Base-by-base conservation (phyloP, 2,113 vertebrate species). In the Zonotrichia leucophrys region DNA sequence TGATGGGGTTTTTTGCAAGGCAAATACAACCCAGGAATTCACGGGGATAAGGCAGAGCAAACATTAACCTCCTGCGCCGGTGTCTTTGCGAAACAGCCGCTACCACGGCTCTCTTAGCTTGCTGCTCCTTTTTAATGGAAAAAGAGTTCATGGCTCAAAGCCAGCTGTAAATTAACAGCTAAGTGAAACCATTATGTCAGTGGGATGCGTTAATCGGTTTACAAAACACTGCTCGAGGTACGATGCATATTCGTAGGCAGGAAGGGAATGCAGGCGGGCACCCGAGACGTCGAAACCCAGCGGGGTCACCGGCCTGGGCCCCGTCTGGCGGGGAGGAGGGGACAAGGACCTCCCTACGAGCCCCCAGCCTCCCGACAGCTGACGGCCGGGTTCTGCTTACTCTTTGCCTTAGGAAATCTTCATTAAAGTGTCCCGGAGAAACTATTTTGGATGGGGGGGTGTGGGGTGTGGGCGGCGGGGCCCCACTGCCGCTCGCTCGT, bases 131-230 rank as follows among this genome's bases (percentile, higher is more conserved):
- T 88, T 76, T 80, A 49, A 73, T 44, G 90, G 75, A 87, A 72
- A 88, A 91, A 50, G 31, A 82, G 46, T 31, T 53, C 46, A n/a
- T 92, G 95, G 92, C 88, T 87, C 67, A 14, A 76, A 86, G 82
- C 70, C 94, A 96, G 79, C 67, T 58, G 82, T 69, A 87, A 93
- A 95, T 88, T 73, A 90, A 68, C 79, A 79, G 78, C 94, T 82
- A 83, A 76, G 85, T 56, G 88, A 91, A 83, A 87, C 85, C 59
- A 87, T 87, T 82, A 44, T 72, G 89, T 16, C 92, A 50, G 86
- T 55, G 91, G 85, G 86, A 76, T 52, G 75, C 72, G 84, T 56
- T 92, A 74, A 77, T 75, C 27, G 60, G 66, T 75, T 79, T 89
- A 74, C 84, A 75, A 72, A 95, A 64, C 84, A 30, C 44, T 7